Evolutionary conservation across 2,888 invertebrate genomes (phyloP), one percentile per base, ranked within the genome.

Genomic region (Drosophila niveifrons): DNA sequence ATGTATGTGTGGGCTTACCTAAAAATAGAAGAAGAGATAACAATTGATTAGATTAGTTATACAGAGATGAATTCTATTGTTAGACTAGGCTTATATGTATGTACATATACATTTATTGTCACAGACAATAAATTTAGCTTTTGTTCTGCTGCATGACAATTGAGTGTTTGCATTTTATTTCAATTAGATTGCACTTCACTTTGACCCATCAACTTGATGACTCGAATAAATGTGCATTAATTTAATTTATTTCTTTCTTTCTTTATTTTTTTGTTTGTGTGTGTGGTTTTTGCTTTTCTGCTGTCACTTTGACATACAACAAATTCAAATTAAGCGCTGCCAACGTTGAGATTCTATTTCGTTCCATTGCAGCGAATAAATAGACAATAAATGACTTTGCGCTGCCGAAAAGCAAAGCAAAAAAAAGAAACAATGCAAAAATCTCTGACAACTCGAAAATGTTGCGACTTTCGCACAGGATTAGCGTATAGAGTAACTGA

Each of bases 251-350:
- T 23, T 23, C 23, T 23, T 23, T 23, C 6, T 23, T 23, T 23
- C 23, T 1, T 50, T 31, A 13, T 39, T 17, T 52, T 41, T 39
- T 53, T 28, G 47, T 39, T 53, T 28, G 47, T n/a, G 47, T 56
- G 41, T 36, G 36, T 36, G 36, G n/a, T 50, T 36, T 10, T 17
- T 29, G 39, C 41, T 58, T 15, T 29, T 56, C n/a, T 10, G 34
- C 51, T 73, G 68, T 79, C 79, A 68, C 56, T 66, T 73, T 69
- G 57, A 44, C 66, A 75, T 82, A 65, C 73, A 82, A 84, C 73
- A 82, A 84, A 79, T 82, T 74, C 77, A 82, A 81, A 87, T 81
- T 79, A 79, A 74, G 73, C 72, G 62, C 68, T 73, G 69, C 57
- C 61, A 61, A 61, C 62, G 39, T 55, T 31, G 28, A 57, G 74